Percentiles rank a stretch among this genome's conserved stretches.
phyloP scores from a whole-genome alignment of 2,113 vertebrate species.

The Oceanodroma tethys region DNA sequence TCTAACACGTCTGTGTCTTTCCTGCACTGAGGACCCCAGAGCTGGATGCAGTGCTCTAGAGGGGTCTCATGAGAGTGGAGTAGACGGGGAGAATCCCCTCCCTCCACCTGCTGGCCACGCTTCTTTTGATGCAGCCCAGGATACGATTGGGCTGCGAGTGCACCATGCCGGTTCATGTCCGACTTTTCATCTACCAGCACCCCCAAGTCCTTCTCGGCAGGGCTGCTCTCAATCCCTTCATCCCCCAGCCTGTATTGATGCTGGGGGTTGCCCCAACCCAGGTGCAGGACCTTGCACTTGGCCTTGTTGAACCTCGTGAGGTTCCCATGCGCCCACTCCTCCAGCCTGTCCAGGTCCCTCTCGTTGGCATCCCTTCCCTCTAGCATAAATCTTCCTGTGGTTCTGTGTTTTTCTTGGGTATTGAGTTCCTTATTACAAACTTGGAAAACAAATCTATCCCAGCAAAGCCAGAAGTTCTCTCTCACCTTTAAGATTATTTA shows the following conservation, averaged over 20 bases:
- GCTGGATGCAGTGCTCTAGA: background rate
- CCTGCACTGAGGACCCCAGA: background rate
- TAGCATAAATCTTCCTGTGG: background rate
- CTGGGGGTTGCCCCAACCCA: background rate
- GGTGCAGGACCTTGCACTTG: background rate
- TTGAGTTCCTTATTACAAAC: background rate
- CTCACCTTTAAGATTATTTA: background rate
- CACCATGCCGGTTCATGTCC: accelerated
- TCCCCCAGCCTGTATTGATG: background rate
- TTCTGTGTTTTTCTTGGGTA: background rate
- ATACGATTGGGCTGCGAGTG: background rate
- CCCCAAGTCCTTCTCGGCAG: background rate
- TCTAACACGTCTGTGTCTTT: background rate
- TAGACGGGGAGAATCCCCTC: no score
- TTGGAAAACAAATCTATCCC: background rate
- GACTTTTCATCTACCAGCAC: background rate
- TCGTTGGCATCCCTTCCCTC: background rate
- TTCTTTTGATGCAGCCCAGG: background rate
- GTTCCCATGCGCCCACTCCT: background rate
- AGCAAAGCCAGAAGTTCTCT: background rate
- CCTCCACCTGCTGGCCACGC: no score
- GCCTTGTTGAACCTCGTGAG: background rate
- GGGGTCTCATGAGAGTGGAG: no score
- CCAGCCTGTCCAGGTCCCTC: background rate
- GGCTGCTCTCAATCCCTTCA: background rate